Evolutionary conservation across 2,888 invertebrate species (phyloP).

Genomic region (Drosophila aldrichi): DNA sequence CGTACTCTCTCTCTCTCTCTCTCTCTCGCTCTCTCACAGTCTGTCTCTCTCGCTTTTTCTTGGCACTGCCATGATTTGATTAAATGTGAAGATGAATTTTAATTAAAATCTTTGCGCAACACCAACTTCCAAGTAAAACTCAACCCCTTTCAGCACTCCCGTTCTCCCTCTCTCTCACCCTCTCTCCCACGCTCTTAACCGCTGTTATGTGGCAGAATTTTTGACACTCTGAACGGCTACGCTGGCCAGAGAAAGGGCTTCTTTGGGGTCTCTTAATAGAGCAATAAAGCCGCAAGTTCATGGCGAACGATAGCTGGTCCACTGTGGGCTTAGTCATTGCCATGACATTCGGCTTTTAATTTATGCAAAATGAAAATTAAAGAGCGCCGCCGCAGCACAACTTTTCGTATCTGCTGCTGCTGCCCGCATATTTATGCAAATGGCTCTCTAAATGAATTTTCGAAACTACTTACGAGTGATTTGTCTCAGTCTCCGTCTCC

Average conservation of each 20-base stretch:
- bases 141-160: not conserved
- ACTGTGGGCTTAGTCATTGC: slow-evolving; percentile 67
- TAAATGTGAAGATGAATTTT: slow-evolving; percentile 85
- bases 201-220: slow-evolving; percentile 33
- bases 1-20: not conserved
- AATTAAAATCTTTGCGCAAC: slow-evolving; percentile 83
- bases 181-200: not conserved
- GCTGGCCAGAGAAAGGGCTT: slow-evolving; percentile 22
- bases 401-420: slow-evolving; percentile 50
- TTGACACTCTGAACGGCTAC: slow-evolving; percentile 51
- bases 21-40: slow-evolving; percentile 17
- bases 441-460: slow-evolving; percentile 70
- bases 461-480: slow-evolving; percentile 71
- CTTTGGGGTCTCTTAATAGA: slow-evolving; percentile 61
- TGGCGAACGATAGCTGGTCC: slow-evolving; percentile 39
- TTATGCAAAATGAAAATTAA: slow-evolving; percentile 81
- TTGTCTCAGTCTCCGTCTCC: slow-evolving; percentile 26
- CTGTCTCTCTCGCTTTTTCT: slow-evolving; percentile 28
- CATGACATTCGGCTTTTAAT: slow-evolving; percentile 59
- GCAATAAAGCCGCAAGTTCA: slow-evolving; percentile 80
- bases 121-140: slow-evolving; percentile 32
- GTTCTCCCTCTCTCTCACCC: not conserved
- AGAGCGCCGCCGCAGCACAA: slow-evolving; percentile 55
- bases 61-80: slow-evolving; percentile 82
- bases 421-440: slow-evolving; percentile 66